Evolutionary conservation across 2,113 vertebrate genomes (phyloP), one percentile per base, ranked within the genome.

Genomic region (Melierax canorus): DNA sequence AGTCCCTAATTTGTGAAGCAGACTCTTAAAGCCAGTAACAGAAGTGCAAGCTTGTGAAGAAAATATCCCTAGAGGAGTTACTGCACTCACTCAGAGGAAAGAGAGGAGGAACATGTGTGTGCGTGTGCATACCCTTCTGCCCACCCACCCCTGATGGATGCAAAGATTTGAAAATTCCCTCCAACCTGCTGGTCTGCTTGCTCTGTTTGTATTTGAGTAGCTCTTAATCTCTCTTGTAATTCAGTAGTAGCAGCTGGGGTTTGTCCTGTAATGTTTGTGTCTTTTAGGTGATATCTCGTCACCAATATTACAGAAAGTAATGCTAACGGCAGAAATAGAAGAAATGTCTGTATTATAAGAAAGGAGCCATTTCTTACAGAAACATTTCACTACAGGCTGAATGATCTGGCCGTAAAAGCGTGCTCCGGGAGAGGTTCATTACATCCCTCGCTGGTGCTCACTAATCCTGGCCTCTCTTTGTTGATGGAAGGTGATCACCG

Each of bases 61-160:
- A 69, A 51, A n/a, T 5, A 38, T 17, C 30, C 30, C 18, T 15
- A 2, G 45, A 68, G 39, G 27, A 72, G 36, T 13, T 85, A 11
- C 51, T 82, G 48, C 8, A 1, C 13, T 34, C 15, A 6, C 26
- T 59, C 2, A 12, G 39, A 32, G 36, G 38, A 69, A 19, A 41
- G 30, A 39, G 30, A 48, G 13, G 27, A 36, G 7, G 32, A 67
- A n/a, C 1, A 0, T 23, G 6, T 3, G 11, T 12, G 17, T 51
- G 19, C 5, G 9, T 4, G 10, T n/a, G 5, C 13, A 12, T 13
- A 2, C 1, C 2, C 13, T 15, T 26, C 7, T 17, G 26, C 27
- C 26, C 27, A 53, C 6, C 9, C 23, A 6, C 45, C 3, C 12
- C 2, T 0, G 0, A 3, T 12, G 17, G 43, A 23, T 13, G 8